Conservation (phyloP, 2,797 vertebrate species). For the Caiman crocodilus region DNA sequence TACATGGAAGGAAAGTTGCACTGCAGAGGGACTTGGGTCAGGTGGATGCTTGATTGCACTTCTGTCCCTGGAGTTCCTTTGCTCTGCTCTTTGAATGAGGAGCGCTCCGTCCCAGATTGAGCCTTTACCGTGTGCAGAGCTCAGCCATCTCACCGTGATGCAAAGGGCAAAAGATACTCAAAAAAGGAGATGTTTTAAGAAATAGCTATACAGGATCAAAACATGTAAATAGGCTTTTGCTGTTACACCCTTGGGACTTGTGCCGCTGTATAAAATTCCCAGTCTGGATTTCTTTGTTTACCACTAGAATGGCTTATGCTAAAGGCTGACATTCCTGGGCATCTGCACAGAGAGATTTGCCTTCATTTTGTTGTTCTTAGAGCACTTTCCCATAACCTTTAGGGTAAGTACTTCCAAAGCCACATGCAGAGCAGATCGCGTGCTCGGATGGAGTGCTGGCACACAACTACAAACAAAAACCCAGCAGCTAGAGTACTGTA, state of each 20-base stretch:
- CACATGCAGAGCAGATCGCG: not conserved
- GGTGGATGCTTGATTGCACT: not conserved
- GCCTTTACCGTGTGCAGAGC: not conserved
- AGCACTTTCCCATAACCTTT: not conserved
- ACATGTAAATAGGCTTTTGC: not conserved
- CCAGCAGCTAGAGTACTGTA: not conserved
- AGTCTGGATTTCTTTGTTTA: not conserved
- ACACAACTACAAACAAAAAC: too few species aligned
- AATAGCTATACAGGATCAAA: not conserved
- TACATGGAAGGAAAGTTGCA: too few species aligned
- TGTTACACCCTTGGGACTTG: conserved; percentile 17
- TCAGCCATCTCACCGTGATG: not conserved
- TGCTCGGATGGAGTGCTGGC: too few species aligned
- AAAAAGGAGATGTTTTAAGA: not conserved
- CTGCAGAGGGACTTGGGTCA: not conserved
- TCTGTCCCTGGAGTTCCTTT: not conserved
- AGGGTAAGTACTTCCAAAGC: conserved; percentile 3
- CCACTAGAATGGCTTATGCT: not conserved
- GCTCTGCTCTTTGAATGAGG: not conserved
- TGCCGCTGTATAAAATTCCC: not conserved
- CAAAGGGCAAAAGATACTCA: not conserved
- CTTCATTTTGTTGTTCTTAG: not conserved
- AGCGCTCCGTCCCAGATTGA: not conserved
- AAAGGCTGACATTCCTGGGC: conserved; percentile 15
- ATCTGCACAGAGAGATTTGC: not conserved